Evolutionary conservation across 2,888 invertebrate species (phyloP), one percentile per base, ranked within the genome.

Genomic region (Actias luna): DNA sequence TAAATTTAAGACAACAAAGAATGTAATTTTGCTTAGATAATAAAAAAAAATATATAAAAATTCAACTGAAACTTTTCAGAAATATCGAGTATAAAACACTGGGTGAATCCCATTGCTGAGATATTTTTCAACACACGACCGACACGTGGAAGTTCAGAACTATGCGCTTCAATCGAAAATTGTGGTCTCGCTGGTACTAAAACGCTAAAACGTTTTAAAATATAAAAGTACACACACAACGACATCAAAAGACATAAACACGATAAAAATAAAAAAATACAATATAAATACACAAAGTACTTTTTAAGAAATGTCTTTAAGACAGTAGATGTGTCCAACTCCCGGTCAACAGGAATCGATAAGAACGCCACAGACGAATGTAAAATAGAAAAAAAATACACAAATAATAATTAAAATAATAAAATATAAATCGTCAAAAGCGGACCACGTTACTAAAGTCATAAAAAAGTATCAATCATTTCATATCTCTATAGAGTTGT

Each of bases 261-360:
- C 69, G 72, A 68, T 72, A 50, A 63, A 65, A 63, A 68, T 67
- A 70, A 68, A 71, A 72, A 64, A 64, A 73, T 70, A 72, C 72
- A 71, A 73, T 66, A 64, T 68, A 70, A 73, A 65, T 63, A 66
- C 68, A 68, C 69, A 75, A 71, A 73, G 75, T 75, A 71, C 33
- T 33, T 71, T 69, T 50, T 64, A 58, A 63, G n/a, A n/a, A n/a
- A n/a, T 64, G 69, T 67, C 68, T 63, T 73, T 75, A 73, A 76
- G 70, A 70, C 59, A 74, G 74, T 71, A 65, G 69, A 67, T 63
- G 61, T 68, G 67, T 75, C 80, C 77, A 80, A 76, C 70, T 70
- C 78, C 80, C 76, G 81, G 66, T 81, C 81, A 80, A 83, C 82
- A 74, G 77, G 80, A n/a, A 29, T 55, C 7, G 8, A 2, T 29